These are phyloP conservation scores for Callipepla squamata DNA, from an alignment of 2,113 vertebrate genomes.

Conservation along the genomic window DNA sequence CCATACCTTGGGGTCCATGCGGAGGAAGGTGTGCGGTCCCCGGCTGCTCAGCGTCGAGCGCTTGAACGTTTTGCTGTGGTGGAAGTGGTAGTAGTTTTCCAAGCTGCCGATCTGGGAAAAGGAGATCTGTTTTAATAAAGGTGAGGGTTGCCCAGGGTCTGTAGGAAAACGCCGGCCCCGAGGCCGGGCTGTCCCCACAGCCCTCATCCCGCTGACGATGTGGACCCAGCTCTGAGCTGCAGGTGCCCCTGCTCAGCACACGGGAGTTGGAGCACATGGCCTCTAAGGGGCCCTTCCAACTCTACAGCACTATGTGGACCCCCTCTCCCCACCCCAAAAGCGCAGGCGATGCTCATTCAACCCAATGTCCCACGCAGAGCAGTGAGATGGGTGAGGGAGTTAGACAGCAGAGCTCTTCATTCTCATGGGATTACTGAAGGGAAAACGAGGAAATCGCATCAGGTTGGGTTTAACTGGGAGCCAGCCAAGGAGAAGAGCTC, in stretches of 20 bases:
- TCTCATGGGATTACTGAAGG: background rate
- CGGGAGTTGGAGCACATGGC: too few species aligned
- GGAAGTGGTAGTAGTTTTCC: conserved; percentile 92
- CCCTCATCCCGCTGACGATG: background rate
- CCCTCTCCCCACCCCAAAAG: conserved; percentile 24
- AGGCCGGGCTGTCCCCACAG: background rate
- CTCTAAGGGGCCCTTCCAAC: too few species aligned
- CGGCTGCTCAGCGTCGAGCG: conserved; percentile 81
- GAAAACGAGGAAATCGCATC: background rate
- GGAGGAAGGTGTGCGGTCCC: conserved; percentile 89
- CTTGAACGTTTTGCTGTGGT: conserved; percentile 90
- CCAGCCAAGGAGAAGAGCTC: background rate
- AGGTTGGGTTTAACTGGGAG: background rate
- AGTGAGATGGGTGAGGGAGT: background rate
- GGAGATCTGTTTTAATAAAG: background rate
- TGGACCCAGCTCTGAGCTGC: too few species aligned
- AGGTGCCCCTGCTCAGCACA: too few species aligned
- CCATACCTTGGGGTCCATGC: conserved; percentile 90
- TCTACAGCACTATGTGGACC: background rate
- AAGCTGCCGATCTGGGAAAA: conserved; percentile 88
- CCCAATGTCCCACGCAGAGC: background rate
- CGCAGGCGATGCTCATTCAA: background rate
- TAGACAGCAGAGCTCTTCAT: background rate
- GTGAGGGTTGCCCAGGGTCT: accelerated
- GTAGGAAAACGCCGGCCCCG: background rate